Base-by-base conservation (phyloP, 2,888 invertebrate genomes). In the Crepidodera aurea region DNA sequence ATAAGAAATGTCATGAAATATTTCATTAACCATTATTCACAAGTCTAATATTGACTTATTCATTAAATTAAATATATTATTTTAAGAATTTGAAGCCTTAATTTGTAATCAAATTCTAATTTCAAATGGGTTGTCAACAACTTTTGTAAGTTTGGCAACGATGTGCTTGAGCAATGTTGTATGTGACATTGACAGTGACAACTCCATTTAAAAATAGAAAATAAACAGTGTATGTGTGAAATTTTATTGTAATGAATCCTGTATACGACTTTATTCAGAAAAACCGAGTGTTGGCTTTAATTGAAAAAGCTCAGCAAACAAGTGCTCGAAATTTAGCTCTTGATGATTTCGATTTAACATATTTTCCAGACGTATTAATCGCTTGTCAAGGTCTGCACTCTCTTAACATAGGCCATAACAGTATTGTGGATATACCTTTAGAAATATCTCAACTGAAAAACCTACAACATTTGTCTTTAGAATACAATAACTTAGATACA, bases 191-290 rank as follows among this genome's bases (percentile, higher is more conserved):
- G 56, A 56, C 56, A 46, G 19, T 56, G 48, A 48, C 27, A 48
- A 16, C 18, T 48, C 29, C 6, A 46, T 12, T 18, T 16, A 29
- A 29, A 50, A 50, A 51, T 32, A 44, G 34, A 34, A 59, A 22
- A 58, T 51, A 62, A 58, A 64, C 66, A 82, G 13, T 29, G 27
- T 4, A 1, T 5, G 5, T 8, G 12, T 13, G 15, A 48, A 19
- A 13, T 27, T 27, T 12, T 27, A 2, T 25, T 12, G 22, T 15
- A 15, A 88, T 88, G 87, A 88, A 87, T 83, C 84, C 84, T 73
- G 83, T 89, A 73, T 85, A 87, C 78, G 85, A 88, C 80, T 89
- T 87, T 79, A 85, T 89, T 73, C 88, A 87, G 79, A 85, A 86
- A 79, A 87, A 88, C 77, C 87, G 88, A 74, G 86, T 88, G 75